phyloP scores from a whole-genome alignment of 2,113 vertebrate species.

The Syngnathus floridae region DNA sequence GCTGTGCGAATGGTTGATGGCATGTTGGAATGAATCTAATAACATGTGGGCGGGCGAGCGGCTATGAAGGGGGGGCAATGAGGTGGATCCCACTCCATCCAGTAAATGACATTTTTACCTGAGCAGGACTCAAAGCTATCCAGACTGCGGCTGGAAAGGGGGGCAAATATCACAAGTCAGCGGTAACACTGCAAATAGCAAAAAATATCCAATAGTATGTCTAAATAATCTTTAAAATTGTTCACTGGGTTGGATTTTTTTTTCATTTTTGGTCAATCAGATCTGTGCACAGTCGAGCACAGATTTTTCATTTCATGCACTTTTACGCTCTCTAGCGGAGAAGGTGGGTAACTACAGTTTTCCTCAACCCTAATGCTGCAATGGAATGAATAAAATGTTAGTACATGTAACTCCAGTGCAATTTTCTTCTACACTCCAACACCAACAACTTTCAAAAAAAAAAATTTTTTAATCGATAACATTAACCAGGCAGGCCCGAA shows the following conservation, averaged over 20 bases:
- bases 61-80: constrained; percentile 37
- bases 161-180: constrained; percentile 59
- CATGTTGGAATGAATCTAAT: not conserved
- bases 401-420: not conserved
- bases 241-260: no score
- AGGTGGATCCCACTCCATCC: constrained; percentile 31
- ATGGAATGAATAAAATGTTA: not conserved
- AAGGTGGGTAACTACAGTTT: not conserved
- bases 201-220: not conserved
- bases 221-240: no score
- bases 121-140: constrained; percentile 77
- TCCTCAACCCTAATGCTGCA: not conserved
- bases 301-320: no score
- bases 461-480: not conserved
- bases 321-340: not conserved
- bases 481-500: not conserved
- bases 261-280: no score
- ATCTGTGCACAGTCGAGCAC: no score
- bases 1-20: not conserved
- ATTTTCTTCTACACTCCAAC: not conserved
- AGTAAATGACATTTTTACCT: constrained; percentile 64
- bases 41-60: constrained; percentile 27
- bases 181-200: constrained; percentile 16
- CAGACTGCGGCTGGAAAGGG: constrained; percentile 72
- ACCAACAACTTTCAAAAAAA: not conserved